Conservation (phyloP, 2,113 vertebrate genomes). For the Myrmophylax atrothorax region DNA sequence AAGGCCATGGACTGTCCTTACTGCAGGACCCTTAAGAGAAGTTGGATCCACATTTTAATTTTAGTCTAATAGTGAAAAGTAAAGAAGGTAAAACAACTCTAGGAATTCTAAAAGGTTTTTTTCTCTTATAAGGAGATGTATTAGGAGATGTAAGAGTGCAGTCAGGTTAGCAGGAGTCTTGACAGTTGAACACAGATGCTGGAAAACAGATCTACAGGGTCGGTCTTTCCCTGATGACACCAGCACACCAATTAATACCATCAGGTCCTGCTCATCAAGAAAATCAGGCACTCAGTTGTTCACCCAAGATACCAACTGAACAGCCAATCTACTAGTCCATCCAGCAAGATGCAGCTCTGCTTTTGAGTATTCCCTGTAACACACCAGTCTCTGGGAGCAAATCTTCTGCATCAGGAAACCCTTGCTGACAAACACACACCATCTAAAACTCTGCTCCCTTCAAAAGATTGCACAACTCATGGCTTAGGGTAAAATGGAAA, state of each 20-base stretch:
- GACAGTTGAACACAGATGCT: neutral
- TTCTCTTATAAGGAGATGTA: neutral
- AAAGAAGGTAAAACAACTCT: neutral
- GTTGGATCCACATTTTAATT: neutral
- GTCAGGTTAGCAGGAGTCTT: neutral
- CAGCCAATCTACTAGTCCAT: neutral
- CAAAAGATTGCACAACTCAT: neutral
- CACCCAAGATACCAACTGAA: neutral
- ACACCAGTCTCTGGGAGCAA: neutral
- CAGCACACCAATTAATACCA: neutral
- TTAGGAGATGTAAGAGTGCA: neutral
- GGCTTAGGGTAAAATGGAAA: neutral
- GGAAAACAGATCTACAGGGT: neutral
- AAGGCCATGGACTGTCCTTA: neutral
- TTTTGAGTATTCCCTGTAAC: neutral
- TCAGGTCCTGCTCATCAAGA: rapidly evolving
- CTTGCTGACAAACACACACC: neutral
- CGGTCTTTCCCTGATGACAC: neutral
- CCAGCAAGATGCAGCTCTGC: neutral
- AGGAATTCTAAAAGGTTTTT: neutral
- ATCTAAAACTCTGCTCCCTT: neutral
- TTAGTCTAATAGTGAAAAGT: neutral
- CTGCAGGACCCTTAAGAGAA: neutral
- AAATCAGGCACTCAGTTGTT: rapidly evolving
- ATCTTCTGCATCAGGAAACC: neutral